Evolutionary conservation across 2,888 invertebrate species (phyloP).

Genomic region (Lepidocyrtoides sp.): DNA sequence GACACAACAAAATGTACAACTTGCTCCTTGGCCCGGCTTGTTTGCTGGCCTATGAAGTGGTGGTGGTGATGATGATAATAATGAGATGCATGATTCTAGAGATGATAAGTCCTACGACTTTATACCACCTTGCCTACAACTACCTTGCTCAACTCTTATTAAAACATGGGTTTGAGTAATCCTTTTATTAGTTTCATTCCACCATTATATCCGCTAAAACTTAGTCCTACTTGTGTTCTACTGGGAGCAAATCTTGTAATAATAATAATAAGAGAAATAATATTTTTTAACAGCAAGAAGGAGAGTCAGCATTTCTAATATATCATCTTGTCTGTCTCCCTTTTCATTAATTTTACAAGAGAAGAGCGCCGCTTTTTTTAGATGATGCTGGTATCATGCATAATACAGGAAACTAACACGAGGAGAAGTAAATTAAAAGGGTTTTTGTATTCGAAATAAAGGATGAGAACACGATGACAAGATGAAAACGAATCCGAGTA

Average conservation of each 20-base stretch:
- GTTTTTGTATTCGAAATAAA: conserved; percentile 12
- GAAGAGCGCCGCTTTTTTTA: conserved; percentile 43
- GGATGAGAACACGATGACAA: conserved; percentile 11
- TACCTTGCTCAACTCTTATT: conserved; percentile 35
- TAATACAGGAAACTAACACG: neutral
- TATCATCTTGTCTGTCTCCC: conserved; percentile 55
- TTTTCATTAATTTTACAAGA: conserved; percentile 62
- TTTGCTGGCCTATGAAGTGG: too few relatives aligned
- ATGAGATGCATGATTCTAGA: conserved; percentile 73
- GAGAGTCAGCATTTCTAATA: conserved; percentile 46
- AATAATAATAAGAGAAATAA: conserved; percentile 29
- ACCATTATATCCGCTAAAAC: neutral
- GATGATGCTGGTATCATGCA: conserved; percentile 47
- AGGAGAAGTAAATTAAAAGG: conserved; percentile 55
- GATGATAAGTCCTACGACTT: conserved; percentile 54
- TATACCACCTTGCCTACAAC: conserved; percentile 35
- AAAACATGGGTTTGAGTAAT: conserved; percentile 9
- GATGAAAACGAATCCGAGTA: neutral
- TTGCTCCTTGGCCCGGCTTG: neutral
- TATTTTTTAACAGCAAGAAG: neutral
- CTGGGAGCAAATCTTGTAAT: neutral
- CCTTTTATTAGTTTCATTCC: neutral
- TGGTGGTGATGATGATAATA: too few relatives aligned
- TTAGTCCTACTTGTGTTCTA: neutral
- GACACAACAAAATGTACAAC: neutral